Evolutionary conservation across 2,888 invertebrate genomes (phyloP).

Genomic region (Drosophila ezoana): DNA sequence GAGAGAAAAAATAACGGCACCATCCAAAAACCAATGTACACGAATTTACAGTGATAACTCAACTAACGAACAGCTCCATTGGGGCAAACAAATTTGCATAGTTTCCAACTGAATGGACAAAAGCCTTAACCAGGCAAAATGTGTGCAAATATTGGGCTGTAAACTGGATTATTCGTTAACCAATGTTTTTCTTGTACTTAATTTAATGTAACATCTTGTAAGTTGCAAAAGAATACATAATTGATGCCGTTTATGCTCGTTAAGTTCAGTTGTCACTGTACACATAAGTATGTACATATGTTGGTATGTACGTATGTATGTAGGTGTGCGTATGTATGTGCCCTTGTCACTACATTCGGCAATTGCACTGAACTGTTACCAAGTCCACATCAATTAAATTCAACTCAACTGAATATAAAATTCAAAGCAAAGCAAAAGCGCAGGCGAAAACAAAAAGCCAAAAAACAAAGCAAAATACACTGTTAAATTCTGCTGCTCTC

Average conservation of each 20-base stretch:
- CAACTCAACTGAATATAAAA: constrained; percentile 17
- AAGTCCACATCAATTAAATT: constrained; percentile 29
- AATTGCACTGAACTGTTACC: constrained; percentile 46
- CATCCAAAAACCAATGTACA: not conserved
- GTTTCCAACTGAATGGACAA: no score
- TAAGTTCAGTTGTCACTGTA: no score
- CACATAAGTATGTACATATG: not conserved
- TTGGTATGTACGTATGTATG: not conserved
- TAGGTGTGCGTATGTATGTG: constrained; percentile 23
- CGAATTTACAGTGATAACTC: no score
- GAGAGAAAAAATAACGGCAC: not conserved
- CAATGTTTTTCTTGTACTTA: no score
- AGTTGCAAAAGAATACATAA: no score
- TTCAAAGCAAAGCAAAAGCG: constrained; percentile 14
- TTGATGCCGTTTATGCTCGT: no score
- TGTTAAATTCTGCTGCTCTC: constrained; percentile 16
- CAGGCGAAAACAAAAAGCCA: constrained; percentile 6
- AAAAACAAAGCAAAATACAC: constrained; percentile 35
- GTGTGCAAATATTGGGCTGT: no score
- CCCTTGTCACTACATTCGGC: constrained; percentile 76
- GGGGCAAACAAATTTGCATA: no score
- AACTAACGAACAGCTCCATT: no score
- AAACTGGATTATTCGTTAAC: no score
- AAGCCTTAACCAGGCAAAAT: no score
- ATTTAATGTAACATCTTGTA: no score